These are phyloP conservation scores for Stegodyphus mimosarum DNA, from an alignment of 1,140 invertebrate species.

Conservation along the genomic window DNA sequence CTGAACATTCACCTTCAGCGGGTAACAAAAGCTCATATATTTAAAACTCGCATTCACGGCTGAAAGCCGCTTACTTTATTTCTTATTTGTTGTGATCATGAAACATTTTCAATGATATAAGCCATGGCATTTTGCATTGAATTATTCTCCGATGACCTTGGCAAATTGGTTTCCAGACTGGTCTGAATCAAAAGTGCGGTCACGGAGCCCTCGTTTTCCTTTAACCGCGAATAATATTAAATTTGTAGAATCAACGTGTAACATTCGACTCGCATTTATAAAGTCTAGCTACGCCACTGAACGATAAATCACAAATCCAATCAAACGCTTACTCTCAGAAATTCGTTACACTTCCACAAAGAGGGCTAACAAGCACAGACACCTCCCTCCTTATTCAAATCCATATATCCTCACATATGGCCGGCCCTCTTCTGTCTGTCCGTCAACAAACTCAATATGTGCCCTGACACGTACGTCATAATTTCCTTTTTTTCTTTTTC, in stretches of 20 bases:
- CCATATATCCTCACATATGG: slow-evolving; percentile 1
- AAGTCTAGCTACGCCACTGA: slow-evolving; percentile 5
- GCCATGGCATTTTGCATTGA: too few relatives aligned
- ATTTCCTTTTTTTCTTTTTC: slow-evolving; percentile 25
- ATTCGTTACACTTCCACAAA: slow-evolving; percentile 34
- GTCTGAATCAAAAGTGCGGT: too few relatives aligned
- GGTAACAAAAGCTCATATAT: too few relatives aligned
- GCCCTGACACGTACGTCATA: slow-evolving; percentile 41
- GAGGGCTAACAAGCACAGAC: slow-evolving; percentile 26
- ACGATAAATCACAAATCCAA: slow-evolving; percentile 46
- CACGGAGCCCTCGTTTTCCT: too few relatives aligned
- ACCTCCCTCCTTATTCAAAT: slow-evolving; percentile 35
- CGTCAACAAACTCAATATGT: slow-evolving; percentile 52
- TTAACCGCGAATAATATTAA: slow-evolving; percentile 2
- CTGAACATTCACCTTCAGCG: too few relatives aligned
- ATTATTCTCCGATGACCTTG: too few relatives aligned
- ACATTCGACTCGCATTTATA: slow-evolving; percentile 8
- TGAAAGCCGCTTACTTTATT: too few relatives aligned
- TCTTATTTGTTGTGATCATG: too few relatives aligned
- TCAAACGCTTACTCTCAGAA: slow-evolving; percentile 27
- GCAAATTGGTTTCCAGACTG: too few relatives aligned
- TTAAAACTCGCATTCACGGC: too few relatives aligned
- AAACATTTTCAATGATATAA: too few relatives aligned
- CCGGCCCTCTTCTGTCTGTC: slow-evolving; percentile 21
- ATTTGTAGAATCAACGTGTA: background rate